These are phyloP conservation scores for Eudasyphora cyanicolor DNA, from an alignment of 2,888 invertebrate species.

Conservation along the genomic window DNA sequence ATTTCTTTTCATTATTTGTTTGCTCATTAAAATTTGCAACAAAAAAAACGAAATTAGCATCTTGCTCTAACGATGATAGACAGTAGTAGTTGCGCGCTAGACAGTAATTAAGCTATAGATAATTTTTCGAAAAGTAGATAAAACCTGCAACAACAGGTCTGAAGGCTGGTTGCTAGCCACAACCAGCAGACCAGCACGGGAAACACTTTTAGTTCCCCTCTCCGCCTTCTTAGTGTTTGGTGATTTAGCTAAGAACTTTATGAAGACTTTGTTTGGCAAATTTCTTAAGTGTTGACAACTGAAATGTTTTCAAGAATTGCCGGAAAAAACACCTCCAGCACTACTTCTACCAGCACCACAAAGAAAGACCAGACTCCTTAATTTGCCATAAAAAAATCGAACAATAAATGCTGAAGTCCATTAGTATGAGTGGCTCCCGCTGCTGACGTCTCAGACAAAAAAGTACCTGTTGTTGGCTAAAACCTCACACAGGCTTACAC, in stretches of 20 bases:
- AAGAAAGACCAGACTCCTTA: too few relatives aligned
- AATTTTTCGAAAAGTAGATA: background rate
- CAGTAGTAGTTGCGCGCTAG: background rate
- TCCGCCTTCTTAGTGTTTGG: background rate
- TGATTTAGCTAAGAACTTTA: too few relatives aligned
- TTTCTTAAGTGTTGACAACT: slow-evolving; percentile 8
- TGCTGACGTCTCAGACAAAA: slow-evolving; percentile 23
- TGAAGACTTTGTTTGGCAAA: background rate
- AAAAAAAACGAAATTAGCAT: background rate
- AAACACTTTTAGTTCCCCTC: background rate
- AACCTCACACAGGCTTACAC: background rate
- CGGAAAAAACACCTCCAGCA: background rate
- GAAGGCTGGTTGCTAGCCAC: too few relatives aligned
- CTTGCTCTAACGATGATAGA: background rate
- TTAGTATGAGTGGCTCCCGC: background rate
- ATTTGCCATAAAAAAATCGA: background rate
- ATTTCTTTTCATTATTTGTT: too few relatives aligned
- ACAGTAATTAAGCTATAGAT: background rate
- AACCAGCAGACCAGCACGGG: background rate
- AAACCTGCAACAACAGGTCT: background rate
- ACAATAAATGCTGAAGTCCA: background rate
- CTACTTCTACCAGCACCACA: background rate
- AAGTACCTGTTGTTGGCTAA: slow-evolving; percentile 54
- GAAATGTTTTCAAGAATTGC: background rate
- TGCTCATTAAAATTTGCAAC: too few relatives aligned